These are phyloP conservation scores for Ganaspis sp. DNA, from an alignment of 1,140 invertebrate genomes.

Conservation along the genomic window DNA sequence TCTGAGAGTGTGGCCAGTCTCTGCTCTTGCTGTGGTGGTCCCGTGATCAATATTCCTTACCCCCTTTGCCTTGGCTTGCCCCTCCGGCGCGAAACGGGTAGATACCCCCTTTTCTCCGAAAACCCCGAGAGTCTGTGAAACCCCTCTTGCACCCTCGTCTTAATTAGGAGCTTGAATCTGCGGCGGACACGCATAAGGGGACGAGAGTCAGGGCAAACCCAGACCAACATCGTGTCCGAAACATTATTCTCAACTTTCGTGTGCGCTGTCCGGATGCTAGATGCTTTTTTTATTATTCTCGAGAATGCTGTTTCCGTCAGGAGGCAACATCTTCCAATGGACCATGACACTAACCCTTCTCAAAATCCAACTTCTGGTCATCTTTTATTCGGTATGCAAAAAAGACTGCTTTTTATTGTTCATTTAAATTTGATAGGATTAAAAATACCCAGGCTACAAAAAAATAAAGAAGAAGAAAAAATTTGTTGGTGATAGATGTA, in stretches of 20 bases:
- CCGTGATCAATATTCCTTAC: constrained; percentile 77
- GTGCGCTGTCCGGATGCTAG: constrained; percentile 48
- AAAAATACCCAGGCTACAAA: too few species aligned
- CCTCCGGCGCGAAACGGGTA: constrained; percentile 56
- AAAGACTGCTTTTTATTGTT: too few species aligned
- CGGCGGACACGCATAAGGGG: constrained; percentile 81
- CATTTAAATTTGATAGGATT: too few species aligned
- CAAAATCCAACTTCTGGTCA: constrained; percentile 28
- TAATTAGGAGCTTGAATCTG: constrained; percentile 83
- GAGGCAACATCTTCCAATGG: constrained; percentile 41
- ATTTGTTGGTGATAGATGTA: too few species aligned
- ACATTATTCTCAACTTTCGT: constrained; percentile 75
- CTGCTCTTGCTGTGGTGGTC: constrained; percentile 65
- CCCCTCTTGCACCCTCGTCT: constrained; percentile 77
- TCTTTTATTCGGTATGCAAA: constrained; percentile 5
- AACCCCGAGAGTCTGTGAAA: constrained; percentile 63
- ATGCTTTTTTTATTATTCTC: constrained; percentile 49
- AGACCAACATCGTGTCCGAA: constrained; percentile 74
- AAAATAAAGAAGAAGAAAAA: too few species aligned
- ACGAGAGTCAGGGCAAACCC: constrained; percentile 65
- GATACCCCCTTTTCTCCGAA: constrained; percentile 50
- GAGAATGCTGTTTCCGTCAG: constrained; percentile 43
- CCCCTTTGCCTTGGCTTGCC: constrained; percentile 74
- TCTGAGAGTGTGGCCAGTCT: constrained; percentile 64
- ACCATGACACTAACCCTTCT: constrained; percentile 47